Base-by-base conservation (phyloP, 2,797 vertebrate species). In the Typhlichthys subterraneus region DNA sequence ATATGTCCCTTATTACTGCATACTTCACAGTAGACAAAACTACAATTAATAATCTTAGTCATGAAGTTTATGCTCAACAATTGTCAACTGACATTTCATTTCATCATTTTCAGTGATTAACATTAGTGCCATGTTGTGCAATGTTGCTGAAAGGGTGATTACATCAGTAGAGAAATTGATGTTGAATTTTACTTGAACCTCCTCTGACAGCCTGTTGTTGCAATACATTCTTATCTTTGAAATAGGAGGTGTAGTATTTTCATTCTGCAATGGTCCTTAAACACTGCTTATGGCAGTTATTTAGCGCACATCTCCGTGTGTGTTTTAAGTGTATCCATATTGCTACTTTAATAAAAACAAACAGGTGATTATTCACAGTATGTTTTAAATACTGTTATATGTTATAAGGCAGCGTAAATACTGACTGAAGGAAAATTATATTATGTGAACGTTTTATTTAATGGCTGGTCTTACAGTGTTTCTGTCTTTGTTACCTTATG, bases 401-500 rank as follows among this genome's bases (percentile, higher is more conserved):
- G 59, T 63, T 53, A 72, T 75, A 72, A 81, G 74, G 77, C 79
- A 84, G 69, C 81, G 57, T 81, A 71, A 86, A 82, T 69, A 62
- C 54, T 82, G 77, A 82, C 60, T 72, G 73, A 72, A 76, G 73
- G 79, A 79, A 74, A 65, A 53, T 75, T 72, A 77, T 86, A 83
- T 83, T 85, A 80, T 81, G 73, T 70, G 72, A 81, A 76, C 47
- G 61, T 54, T 52, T 84, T 81, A 70, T 69, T 81, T 80, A 80
- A 85, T 78, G 74, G 78, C 79, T 84, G 80, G 80, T 89, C 77
- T 86, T 78, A 78, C 70, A 77, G 77, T 87, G 81, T 90, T 83
- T 87, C 77, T 86, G 83, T 87, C 68, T 87, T 87, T 88, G 84
- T 89, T 89, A 85, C 79, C 75, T 86, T 80, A 84, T 84, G 82